These are phyloP conservation scores for Trididemnum miniatum DNA, from an alignment of 23 tunicate genomes.

Conservation along the genomic window DNA sequence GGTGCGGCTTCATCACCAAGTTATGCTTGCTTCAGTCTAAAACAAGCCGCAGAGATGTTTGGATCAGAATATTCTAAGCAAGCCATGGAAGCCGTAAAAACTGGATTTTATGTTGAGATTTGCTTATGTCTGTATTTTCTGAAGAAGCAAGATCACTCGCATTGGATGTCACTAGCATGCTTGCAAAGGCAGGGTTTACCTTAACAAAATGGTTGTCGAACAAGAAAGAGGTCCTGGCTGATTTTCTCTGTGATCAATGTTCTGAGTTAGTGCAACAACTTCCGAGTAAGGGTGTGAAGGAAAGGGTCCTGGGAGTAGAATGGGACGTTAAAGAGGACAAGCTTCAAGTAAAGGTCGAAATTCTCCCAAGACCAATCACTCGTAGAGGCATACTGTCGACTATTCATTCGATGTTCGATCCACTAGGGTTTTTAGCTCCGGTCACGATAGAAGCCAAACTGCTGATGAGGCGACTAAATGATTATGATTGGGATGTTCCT, in stretches of 20 bases:
- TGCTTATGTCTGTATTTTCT: background rate
- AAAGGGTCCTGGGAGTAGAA: too few relatives aligned
- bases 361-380: too few relatives aligned
- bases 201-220: background rate
- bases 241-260: background rate
- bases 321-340: too few relatives aligned
- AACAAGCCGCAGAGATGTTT: background rate
- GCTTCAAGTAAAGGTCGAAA: too few relatives aligned
- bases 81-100: background rate
- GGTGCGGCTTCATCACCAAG: background rate
- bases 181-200: conserved; percentile 1
- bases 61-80: background rate
- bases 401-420: too few relatives aligned
- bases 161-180: background rate
- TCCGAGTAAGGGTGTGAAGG: background rate
- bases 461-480: too few relatives aligned
- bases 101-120: background rate
- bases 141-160: background rate
- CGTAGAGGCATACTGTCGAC: too few relatives aligned
- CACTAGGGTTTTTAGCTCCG: too few relatives aligned
- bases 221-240: background rate
- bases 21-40: background rate
- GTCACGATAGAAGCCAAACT: too few relatives aligned
- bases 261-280: background rate
- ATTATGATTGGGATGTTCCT: too few relatives aligned